Evolutionary conservation across 2,113 vertebrate species (phyloP), one percentile per base, ranked within the genome.

Genomic region (Capra hircus): DNA sequence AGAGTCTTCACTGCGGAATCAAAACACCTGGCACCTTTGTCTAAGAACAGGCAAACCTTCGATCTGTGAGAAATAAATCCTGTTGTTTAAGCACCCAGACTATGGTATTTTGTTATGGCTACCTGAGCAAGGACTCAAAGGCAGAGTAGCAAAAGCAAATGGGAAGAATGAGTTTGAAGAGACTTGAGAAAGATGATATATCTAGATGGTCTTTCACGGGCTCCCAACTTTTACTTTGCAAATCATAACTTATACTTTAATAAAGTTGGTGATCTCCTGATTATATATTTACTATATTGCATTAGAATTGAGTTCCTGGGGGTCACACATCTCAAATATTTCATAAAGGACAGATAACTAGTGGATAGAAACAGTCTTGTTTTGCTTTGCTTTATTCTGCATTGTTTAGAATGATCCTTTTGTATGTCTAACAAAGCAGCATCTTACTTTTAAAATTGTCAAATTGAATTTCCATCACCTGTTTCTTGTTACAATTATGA

Each of bases 241-340:
- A 95, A 97, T 98, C 95, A 82, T 88, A 98, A 97, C 92, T 93
- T 96, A 88, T 91, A 89, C 90, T 98, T 97, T 45, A 64, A 78
- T 96, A 60, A 98, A 95, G 67, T 95, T 82, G 0, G 4, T 40
- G 55, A 55, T 96, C 97, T 98, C 88, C 40, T 83, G 0, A 0
- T 97, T 80, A 94, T 83, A 96, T 82, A 16, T 98, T 98, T 98
- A 92, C 45, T 27, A 55, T 52, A 85, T 71, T 60, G 5, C 43
- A 48, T 55, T 95, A 97, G 48, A 95, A 98, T 95, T 27, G 0
- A 85, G 86, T 98, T 98, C 90, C 84, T 93, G 80, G 48, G 82
- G 82, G 90, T 89, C 96, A 92, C 93, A 91, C 88, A 94, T 97
- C 36, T 78, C 88, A 91, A 95, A 97, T 62, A 13, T 77, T 86